Conservation (phyloP, 2,888 invertebrate genomes). For the Hymenopus coronatus region DNA sequence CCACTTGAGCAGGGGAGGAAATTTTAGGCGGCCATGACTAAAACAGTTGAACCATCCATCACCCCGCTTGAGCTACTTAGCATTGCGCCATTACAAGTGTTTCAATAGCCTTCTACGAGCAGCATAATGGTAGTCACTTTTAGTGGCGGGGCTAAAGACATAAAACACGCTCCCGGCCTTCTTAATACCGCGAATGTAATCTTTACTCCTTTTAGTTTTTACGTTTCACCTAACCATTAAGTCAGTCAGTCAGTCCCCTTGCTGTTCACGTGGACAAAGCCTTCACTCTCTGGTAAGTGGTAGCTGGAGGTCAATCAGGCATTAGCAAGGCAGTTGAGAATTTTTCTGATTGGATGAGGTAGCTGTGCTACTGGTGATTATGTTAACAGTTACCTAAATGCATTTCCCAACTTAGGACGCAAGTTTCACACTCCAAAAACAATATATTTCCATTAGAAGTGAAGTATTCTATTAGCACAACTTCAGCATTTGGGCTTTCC, state of each 20-base stretch:
- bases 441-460: no score
- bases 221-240: not conserved
- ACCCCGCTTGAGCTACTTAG: not conserved
- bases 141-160: not conserved
- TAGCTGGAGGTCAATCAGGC: not conserved
- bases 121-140: not conserved
- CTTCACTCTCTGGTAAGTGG: not conserved
- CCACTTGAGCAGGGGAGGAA: not conserved
- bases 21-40: not conserved
- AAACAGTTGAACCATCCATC: not conserved
- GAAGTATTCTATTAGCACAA: no score
- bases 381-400: not conserved
- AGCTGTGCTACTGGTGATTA: not conserved
- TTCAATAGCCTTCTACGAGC: not conserved
- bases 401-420: not conserved
- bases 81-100: not conserved
- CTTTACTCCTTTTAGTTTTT: not conserved
- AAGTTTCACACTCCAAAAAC: no score
- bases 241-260: not conserved
- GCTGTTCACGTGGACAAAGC: not conserved
- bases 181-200: not conserved
- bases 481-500: no score
- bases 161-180: not conserved
- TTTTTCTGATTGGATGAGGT: not conserved
- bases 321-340: not conserved